Evolutionary conservation across 2,113 vertebrate species (phyloP), one percentile per base, ranked within the genome.

Genomic region (Nothobranchius furzeri): DNA sequence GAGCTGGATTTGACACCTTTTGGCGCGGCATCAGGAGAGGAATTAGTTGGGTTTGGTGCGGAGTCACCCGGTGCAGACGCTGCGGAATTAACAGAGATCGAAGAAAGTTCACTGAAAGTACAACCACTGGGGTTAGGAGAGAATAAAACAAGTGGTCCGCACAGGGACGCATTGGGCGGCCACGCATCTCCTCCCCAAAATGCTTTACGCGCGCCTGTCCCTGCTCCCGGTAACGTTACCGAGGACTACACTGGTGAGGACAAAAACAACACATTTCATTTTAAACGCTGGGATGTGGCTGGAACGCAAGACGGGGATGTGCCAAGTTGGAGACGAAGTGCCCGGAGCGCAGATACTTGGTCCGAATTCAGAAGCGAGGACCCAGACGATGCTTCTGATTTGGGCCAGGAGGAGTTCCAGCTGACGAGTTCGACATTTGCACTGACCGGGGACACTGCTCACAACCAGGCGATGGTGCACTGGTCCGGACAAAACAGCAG

Each of bases 401-500:
- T 90, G 77, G 88, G 92, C 56, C 88, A 69, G 86, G 93, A 93
- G 82, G 94, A 95, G 84, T 88, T 95, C 78, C 85, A 83, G 62
- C 89, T 96, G 85, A 91, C 85, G 71, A 95, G 94, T 88, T 94
- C 92, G 25, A 95, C 93, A 14, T 96, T 95, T 76, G 92, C 95
- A 0, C 91, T 96, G 20, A 87, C 91, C 0, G 95, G 94, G 15
- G 95, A 96, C 84, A 95, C 94, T 85, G 95, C 90, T 48, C 90
- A 91, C 43, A 91, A 91, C 78, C 90, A 91, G 85, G 90, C 90
- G 15, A 90, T 91, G 95, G 95, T 96, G 76, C 95, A 96, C 83
- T 96, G 95, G 95, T 96, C 95, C 2, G 95, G 95, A 12, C 94
- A 95, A 77, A 96, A 96, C 92, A 96, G 95, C 85, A 96, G 95